phyloP scores from a whole-genome alignment of 2,888 invertebrate genomes.

The Drosophila neotestacea region DNA sequence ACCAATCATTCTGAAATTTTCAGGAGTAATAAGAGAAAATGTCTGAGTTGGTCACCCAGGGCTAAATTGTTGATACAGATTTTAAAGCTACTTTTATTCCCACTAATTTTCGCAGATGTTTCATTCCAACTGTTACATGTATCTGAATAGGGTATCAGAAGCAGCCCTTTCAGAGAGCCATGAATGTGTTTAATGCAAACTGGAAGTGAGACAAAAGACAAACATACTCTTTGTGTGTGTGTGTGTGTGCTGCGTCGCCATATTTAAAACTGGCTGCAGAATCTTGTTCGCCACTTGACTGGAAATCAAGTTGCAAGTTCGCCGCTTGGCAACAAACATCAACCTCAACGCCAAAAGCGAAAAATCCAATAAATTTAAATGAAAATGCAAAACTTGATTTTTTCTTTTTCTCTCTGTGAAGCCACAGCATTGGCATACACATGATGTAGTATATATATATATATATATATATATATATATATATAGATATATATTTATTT shows the following conservation, averaged over 20 bases:
- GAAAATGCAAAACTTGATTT: slow-evolving; percentile 81
- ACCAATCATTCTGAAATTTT: no score
- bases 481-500: slow-evolving; percentile 3
- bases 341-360: slow-evolving; percentile 24
- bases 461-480: slow-evolving; percentile 1
- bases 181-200: slow-evolving; percentile 25
- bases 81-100: no score
- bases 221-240: slow-evolving; percentile 3
- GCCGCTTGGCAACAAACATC: slow-evolving; percentile 48
- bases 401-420: slow-evolving; percentile 19
- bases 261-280: slow-evolving; percentile 59
- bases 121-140: no score
- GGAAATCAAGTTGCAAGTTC: slow-evolving; percentile 72
- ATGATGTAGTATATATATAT: background rate
- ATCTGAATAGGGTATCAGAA: background rate
- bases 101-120: no score
- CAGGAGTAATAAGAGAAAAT: no score
- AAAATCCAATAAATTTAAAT: slow-evolving; percentile 72
- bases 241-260: slow-evolving; percentile 50
- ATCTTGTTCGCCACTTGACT: slow-evolving; percentile 56
- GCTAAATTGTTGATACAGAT: no score
- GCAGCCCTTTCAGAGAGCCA: background rate
- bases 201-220: slow-evolving; percentile 14
- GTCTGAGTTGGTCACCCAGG: no score
- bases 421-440: background rate